Evolutionary conservation across 2,888 invertebrate species (phyloP), one percentile per base, ranked within the genome.

Genomic region (Leptopilina syphax): DNA sequence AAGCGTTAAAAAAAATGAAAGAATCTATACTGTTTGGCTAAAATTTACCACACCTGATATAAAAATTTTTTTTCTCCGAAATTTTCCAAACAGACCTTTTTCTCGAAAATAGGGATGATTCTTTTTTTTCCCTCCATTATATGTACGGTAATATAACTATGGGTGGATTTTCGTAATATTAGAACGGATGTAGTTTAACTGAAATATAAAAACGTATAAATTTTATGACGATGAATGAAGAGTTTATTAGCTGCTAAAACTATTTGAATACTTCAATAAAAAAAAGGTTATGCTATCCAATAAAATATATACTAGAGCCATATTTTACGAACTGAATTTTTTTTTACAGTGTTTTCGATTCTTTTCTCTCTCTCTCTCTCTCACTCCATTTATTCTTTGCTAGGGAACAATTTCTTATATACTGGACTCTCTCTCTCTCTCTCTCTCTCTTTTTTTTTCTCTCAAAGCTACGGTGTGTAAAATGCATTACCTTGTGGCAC

Each of bases 401-500:
- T 80, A 8, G 44, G 65, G 66, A 63, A 63, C 18, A 65, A 67
- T 81, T 78, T 77, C 65, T 50, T 65, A 44, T 44, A 44, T 44
- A 54, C 57, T 60, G 79, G 44, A 44, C 50, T 50, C 34, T 34
- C 27, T 27, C 27, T 27, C 27, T 27, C 27, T 27, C 27, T 27
- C 27, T 27, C 27, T 27, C 27, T 27, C 27, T 27, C 27, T 27
- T 4, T 34, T 4, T 34, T 34, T 34, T 3, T 34, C 34, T 34
- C 60, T 63, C 76, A 67, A 76, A 24, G 70, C 76, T 78, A 73
- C 47, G 79, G 65, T 76, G 86, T 83, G 86, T 84, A 86, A 87
- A 85, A 84, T 80, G 84, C 77, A 82, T 87, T 85, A 84, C 83
- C 50, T 9, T 81, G 78, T 84, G 84, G 84, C 82, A 84, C 83